phyloP scores from a whole-genome alignment of 2,888 invertebrate species.

The Idaea biselata region DNA sequence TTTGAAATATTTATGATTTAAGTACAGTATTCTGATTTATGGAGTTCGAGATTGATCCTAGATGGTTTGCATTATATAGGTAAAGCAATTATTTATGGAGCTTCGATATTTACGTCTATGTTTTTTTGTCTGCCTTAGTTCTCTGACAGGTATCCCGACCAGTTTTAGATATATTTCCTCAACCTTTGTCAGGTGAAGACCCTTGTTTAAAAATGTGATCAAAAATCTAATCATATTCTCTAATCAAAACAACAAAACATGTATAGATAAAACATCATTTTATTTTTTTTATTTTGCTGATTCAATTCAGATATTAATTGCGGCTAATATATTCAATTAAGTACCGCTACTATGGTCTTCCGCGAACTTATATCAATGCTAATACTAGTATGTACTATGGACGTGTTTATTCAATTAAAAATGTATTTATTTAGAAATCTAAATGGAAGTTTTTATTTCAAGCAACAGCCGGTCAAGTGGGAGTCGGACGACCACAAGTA shows the following conservation, averaged over 20 bases:
- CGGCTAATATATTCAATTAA: not conserved
- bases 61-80: constrained; percentile 5
- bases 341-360: constrained; percentile 16
- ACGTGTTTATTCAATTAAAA: constrained; percentile 4
- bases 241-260: too few relatives aligned
- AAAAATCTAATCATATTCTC: too few relatives aligned
- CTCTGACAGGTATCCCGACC: too few relatives aligned
- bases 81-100: too few relatives aligned
- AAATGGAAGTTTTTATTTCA: not conserved
- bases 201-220: too few relatives aligned
- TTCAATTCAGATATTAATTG: not conserved
- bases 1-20: constrained; percentile 35
- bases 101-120: too few relatives aligned
- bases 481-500: too few relatives aligned
- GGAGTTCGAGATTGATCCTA: constrained; percentile 17
- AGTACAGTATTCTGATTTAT: constrained; percentile 24
- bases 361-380: constrained; percentile 18
- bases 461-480: not conserved
- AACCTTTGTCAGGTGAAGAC: too few relatives aligned
- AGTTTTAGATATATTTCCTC: too few relatives aligned
- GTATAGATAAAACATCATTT: too few relatives aligned
- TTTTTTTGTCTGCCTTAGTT: too few relatives aligned
- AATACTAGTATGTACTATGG: constrained; percentile 50
- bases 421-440: not conserved
- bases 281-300: too few relatives aligned